Percentiles rank a stretch among this genome's conserved stretches.
phyloP scores from a whole-genome alignment of 2,888 invertebrate genomes.

The Blastobasis adustella region DNA sequence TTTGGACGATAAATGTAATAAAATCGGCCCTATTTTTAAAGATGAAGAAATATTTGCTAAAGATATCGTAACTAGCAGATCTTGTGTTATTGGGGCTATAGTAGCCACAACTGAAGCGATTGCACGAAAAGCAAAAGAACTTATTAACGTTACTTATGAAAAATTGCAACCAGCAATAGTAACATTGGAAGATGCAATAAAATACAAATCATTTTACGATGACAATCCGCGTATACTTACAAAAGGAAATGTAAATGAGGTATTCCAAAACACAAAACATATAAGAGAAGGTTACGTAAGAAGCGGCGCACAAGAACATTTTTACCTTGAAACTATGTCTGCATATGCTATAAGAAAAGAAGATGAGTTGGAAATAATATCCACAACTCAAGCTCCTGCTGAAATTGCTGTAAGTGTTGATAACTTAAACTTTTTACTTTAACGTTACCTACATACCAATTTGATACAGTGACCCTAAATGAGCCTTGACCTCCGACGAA shows the following conservation, averaged over 20 bases:
- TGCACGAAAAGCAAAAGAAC: constrained; percentile 86
- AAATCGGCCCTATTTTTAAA: constrained; percentile 80
- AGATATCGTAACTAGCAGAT: constrained; percentile 82
- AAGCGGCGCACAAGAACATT: constrained; percentile 91
- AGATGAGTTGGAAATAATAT: constrained; percentile 88
- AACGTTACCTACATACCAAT: no score
- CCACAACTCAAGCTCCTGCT: constrained; percentile 86
- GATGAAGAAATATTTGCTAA: constrained; percentile 90
- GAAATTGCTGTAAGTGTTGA: constrained; percentile 76
- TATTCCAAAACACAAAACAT: constrained; percentile 78
- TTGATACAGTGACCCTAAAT: no score
- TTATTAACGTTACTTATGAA: constrained; percentile 86
- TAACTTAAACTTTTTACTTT: no score
- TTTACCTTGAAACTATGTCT: constrained; percentile 88
- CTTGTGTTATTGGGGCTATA: constrained; percentile 87
- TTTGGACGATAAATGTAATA: constrained; percentile 78
- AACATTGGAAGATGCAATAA: constrained; percentile 91
- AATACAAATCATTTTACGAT: constrained; percentile 78
- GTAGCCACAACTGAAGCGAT: constrained; percentile 83
- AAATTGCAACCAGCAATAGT: constrained; percentile 85
- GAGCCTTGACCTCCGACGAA: no score
- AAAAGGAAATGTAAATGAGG: constrained; percentile 80
- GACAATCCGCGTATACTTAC: constrained; percentile 68
- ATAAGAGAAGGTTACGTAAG: constrained; percentile 80
- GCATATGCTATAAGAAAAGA: constrained; percentile 80